Base-by-base conservation (phyloP, 92 coral and sea anemone genomes). In the Umimayanthus chanpuru region DNA sequence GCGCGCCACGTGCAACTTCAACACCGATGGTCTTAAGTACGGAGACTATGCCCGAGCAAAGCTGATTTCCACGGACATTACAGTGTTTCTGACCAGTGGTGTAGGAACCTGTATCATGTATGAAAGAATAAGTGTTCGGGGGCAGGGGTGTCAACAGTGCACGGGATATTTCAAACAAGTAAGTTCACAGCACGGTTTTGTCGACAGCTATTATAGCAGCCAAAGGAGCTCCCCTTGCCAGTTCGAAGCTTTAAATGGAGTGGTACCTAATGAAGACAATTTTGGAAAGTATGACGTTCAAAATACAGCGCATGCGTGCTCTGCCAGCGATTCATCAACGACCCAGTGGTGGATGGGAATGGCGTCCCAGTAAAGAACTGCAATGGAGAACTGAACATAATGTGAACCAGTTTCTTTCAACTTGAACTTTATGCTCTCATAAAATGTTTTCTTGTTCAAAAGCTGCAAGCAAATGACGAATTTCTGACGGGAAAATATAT, bases 321-420 rank as follows among this genome's bases (percentile, higher is more conserved):
- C 40, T 15, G 84, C 84, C 43, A 80, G 40, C 28, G 25, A 26
- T 26, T 20, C 26, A 14, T 56, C 84, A 25, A 55, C 84, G 26
- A 80, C 84, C 16, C 84, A 80, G 16, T 80, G 71, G 84, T 80
- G 71, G 84, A 28, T 80, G 10, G 84, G 84, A 28, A 47, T 32
- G 1, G 2, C 36, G 36, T 30, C n/a, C 10, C 47, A 25, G 23
- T 78, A 7, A n/a, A n/a, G 9, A 28, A 47, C 66, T 44, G 64
- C 47, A 47, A 53, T 15, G 18, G 58, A 53, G 58, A 53, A 53
- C 12, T 53, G 3, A 53, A 53, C 58, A 3, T 53, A 53, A 14
- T 1, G 58, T 12, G 20, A 53, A 47, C 53, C 8, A 47, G 14
- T 47, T 47, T 47, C 53, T 47, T 47, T 47, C 53, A 47, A 10